Evolutionary conservation across 2,113 vertebrate species (phyloP), one percentile per base, ranked within the genome.

Genomic region (Cariama cristata): DNA sequence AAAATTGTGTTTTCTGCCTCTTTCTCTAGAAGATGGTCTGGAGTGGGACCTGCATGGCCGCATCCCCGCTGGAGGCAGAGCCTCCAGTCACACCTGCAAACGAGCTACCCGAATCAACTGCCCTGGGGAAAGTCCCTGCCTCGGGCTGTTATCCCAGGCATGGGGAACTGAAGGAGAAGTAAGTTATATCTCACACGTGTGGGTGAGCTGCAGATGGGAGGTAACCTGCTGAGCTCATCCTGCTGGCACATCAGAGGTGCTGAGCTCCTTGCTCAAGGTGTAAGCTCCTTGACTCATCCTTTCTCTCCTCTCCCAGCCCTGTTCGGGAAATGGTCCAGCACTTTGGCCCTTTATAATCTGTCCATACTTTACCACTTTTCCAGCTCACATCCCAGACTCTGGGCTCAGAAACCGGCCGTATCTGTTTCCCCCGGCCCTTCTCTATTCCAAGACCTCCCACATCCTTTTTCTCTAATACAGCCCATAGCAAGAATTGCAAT

Each of bases 401-500:
- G 91, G 80, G 66, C 91, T 91, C 60, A 75, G 87, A 91, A 87
- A 82, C 74, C 74, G 73, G 56, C 32, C 69, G 45, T 72, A 87
- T 90, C 64, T 91, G 24, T 82, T 95, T 95, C 33, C 56, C 80
- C 28, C 33, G 88, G 84, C 4, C 33, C 60, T 94, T 35, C 60
- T 81, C 52, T 83, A 13, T 88, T 95, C 89, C 89, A 95, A 96
- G 97, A 96, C 93, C 93, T 95, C 96, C 95, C 93, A 91, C 93
- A 93, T 79, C 74, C 73, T 91, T 91, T 91, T 88, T 67, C 84
- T 82, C 42, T 97, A 79, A 81, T 38, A 68, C 33, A 95, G 42
- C 49, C 74, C 76, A 42, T 64, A 90, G 49, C 72, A 96, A 68
- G 62, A 79, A 85, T 50, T 93, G 40, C 73, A 76, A 49, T 82